phyloP scores from a whole-genome alignment of 2,888 invertebrate species.

The Spilosoma lubricipeda region DNA sequence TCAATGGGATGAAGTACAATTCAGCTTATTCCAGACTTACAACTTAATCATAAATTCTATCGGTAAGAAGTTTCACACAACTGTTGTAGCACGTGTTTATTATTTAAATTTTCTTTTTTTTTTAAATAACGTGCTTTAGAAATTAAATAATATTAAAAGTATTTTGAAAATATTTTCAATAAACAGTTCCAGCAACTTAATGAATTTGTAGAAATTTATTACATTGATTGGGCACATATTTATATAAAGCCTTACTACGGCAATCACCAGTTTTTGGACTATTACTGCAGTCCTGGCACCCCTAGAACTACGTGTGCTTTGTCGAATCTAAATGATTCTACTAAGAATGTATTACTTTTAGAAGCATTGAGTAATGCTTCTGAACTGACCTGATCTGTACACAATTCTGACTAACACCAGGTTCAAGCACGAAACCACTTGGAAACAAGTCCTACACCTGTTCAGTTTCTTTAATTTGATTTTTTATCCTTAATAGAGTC shows the following conservation, averaged over 20 bases:
- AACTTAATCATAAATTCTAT: conserved; percentile 76
- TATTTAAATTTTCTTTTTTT: background rate
- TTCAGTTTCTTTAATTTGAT: background rate
- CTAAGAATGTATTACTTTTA: background rate
- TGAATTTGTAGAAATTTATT: no score
- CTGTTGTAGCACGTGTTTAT: background rate
- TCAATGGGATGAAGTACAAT: conserved; percentile 79
- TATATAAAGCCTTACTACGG: background rate
- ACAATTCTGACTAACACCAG: no score
- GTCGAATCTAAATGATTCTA: background rate
- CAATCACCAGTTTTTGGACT: background rate
- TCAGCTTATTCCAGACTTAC: conserved; percentile 78
- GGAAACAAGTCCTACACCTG: background rate
- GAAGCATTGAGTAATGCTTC: no score
- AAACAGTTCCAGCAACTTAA: background rate
- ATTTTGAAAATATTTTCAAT: background rate
- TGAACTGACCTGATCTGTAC: no score
- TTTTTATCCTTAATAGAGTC: background rate
- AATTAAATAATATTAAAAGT: background rate
- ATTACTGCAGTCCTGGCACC: background rate
- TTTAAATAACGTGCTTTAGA: background rate
- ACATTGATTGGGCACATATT: background rate
- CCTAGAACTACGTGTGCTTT: background rate
- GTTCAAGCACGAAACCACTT: background rate
- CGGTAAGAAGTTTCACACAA: conserved; percentile 55